Conservation (phyloP, 2,888 invertebrate genomes). For the Torymus aiolomorphi region DNA sequence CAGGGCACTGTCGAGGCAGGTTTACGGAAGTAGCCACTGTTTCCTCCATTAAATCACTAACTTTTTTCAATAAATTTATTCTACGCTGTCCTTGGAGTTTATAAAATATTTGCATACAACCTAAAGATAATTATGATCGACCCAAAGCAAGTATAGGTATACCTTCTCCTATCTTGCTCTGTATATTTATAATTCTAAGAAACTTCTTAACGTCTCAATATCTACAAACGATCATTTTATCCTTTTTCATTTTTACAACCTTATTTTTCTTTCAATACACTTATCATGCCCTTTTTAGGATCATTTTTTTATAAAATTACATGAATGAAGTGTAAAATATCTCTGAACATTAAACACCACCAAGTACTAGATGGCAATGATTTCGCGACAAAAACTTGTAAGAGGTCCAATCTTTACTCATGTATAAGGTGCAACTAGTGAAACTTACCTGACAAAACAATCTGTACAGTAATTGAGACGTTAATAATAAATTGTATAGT, state of each 20-base stretch:
- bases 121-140: slow-evolving; percentile 69
- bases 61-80: slow-evolving; percentile 70
- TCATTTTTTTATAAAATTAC: slow-evolving; percentile 12
- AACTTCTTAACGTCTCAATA: slow-evolving; percentile 58
- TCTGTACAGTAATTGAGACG: slow-evolving; percentile 75
- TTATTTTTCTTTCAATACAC: slow-evolving; percentile 28
- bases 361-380: slow-evolving; percentile 37
- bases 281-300: slow-evolving; percentile 32
- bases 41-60: slow-evolving; percentile 74
- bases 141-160: slow-evolving; percentile 74
- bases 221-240: slow-evolving; percentile 52
- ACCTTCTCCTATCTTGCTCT: slow-evolving; percentile 75
- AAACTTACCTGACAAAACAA: slow-evolving; percentile 74
- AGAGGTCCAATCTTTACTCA: slow-evolving; percentile 61
- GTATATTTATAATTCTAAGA: slow-evolving; percentile 60
- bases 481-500: slow-evolving; percentile 73
- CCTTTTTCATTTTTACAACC: slow-evolving; percentile 42
- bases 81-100: slow-evolving; percentile 70
- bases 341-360: slow-evolving; percentile 19
- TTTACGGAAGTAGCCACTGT: slow-evolving; percentile 75
- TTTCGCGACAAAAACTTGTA: slow-evolving; percentile 26
- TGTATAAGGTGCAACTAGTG: slow-evolving; percentile 73
- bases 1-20: slow-evolving; percentile 75
- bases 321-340: slow-evolving; percentile 19
- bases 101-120: slow-evolving; percentile 65